Evolutionary conservation across 2,113 vertebrate genomes (phyloP).

Genomic region (Prunella fulvescens): DNA sequence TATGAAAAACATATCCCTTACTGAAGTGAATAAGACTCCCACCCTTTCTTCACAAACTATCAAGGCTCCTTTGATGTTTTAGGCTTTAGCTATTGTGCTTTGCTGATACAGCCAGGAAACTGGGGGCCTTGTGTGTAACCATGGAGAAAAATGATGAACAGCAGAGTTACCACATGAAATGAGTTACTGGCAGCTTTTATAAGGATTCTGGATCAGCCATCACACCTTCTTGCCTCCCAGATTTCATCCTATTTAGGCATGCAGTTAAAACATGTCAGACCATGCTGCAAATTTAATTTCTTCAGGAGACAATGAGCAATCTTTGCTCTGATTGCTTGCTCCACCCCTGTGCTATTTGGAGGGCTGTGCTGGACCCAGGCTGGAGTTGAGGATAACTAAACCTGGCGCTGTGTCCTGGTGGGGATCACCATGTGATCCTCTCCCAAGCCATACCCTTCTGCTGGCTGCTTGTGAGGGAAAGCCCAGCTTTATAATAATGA

Average conservation of each 20-base stretch:
- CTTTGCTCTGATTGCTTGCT: not conserved
- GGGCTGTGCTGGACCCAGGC: not conserved
- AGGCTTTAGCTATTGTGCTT: conserved; percentile 30
- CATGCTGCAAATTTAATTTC: not conserved
- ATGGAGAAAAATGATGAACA: not conserved
- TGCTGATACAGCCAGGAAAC: conserved; percentile 7
- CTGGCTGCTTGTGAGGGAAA: not conserved
- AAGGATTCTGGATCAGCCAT: not conserved
- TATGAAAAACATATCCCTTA: conserved; percentile 43
- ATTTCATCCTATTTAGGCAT: not conserved
- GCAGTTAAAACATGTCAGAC: not conserved
- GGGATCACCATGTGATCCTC: not conserved
- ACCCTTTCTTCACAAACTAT: conserved; percentile 17
- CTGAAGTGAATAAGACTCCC: conserved; percentile 9
- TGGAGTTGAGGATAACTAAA: not conserved
- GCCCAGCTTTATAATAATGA: not conserved
- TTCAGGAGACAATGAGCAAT: not conserved
- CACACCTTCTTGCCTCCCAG: not conserved
- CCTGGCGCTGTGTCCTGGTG: rapidly evolving
- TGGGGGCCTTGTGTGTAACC: not conserved
- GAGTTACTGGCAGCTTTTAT: not conserved
- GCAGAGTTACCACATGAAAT: not conserved
- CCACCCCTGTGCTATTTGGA: not conserved
- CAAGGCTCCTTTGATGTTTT: conserved; percentile 22
- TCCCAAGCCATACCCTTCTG: not conserved